A percentile compares a stretch with the other conserved stretches of the same genome.
Conservation (phyloP, 2,888 invertebrate species). For the Parascotia fuliginaria region DNA sequence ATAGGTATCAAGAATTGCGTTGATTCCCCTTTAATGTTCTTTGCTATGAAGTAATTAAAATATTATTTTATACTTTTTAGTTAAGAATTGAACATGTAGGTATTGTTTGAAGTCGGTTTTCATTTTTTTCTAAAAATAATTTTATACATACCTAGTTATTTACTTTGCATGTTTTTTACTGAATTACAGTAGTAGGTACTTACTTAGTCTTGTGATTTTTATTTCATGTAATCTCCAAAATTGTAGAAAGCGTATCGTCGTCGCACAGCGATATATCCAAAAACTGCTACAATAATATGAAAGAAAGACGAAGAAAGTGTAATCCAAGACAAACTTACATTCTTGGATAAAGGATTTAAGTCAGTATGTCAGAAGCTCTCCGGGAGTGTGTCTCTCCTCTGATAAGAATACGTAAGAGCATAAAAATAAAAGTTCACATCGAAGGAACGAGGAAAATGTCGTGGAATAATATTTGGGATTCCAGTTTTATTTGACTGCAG, state of each 20-base stretch:
- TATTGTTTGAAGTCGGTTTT: no score
- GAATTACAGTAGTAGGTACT: no score
- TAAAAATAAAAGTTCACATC: conserved; percentile 86
- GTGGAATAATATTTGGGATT: conserved; percentile 85
- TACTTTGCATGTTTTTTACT: no score
- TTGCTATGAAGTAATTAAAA: no score
- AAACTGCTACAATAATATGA: conserved; percentile 51
- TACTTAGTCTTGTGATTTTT: no score
- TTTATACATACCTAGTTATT: no score
- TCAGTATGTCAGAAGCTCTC: conserved; percentile 80
- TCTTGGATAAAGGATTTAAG: conserved; percentile 74
- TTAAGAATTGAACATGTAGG: no score
- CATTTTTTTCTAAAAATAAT: no score
- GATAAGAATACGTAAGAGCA: conserved; percentile 84
- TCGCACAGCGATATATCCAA: conserved; percentile 30
- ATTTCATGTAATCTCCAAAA: neutral
- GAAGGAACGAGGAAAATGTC: conserved; percentile 82
- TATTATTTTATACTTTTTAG: no score
- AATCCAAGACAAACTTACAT: conserved; percentile 68
- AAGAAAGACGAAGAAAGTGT: conserved; percentile 55
- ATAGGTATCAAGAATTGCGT: no score
- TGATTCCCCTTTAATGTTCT: no score
- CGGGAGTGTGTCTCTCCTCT: conserved; percentile 78
- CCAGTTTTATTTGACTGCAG: conserved; percentile 84
- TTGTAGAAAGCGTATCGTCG: conserved; percentile 10